Evolutionary conservation across 2,888 invertebrate species (phyloP), one percentile per base, ranked within the genome.

Genomic region (Synergus umbraculus): DNA sequence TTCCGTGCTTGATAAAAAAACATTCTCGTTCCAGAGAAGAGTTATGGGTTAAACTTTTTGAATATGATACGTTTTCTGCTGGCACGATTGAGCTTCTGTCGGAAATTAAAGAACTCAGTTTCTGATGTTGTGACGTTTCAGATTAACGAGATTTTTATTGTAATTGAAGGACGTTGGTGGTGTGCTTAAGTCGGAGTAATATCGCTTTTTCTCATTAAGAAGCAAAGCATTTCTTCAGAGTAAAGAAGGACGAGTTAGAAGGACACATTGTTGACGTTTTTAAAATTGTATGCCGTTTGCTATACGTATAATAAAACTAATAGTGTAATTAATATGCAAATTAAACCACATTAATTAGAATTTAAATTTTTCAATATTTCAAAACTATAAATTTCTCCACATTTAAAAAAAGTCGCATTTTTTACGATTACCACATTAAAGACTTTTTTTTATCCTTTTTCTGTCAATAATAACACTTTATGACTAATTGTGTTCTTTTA

Each of bases 171-270:
- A 65, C 41, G 43, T 15, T 41, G 9, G 9, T n/a, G 15, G n/a
- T 41, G 41, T n/a, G n/a, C n/a, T 41, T 2, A 29, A 65, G 37
- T 9, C 41, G 8, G 1, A 65, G 41, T 65, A 4, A 43, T 13
- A 9, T 9, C n/a, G 43, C n/a, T n/a, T 43, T 65, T 65, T 65
- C 43, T 41, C 65, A 43, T 65, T 9, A 65, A 43, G 65, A n/a
- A 43, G 65, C 41, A 65, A 65, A 41, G 41, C 15, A 65, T 65
- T 43, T 43, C 41, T 43, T 18, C 15, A 12, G 9, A 41, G 15
- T 37, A 10, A 41, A 65, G 15, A 65, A 65, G 65, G 43, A 41
- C 65, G n/a, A 65, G 37, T 43, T 43, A 65, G 65, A 65, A 65
- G 65, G 65, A 65, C 65, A 65, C 65, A 65, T 65, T 43, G 49